Conservation (phyloP, 2,113 vertebrate genomes). For the Pteronura brasiliensis region DNA sequence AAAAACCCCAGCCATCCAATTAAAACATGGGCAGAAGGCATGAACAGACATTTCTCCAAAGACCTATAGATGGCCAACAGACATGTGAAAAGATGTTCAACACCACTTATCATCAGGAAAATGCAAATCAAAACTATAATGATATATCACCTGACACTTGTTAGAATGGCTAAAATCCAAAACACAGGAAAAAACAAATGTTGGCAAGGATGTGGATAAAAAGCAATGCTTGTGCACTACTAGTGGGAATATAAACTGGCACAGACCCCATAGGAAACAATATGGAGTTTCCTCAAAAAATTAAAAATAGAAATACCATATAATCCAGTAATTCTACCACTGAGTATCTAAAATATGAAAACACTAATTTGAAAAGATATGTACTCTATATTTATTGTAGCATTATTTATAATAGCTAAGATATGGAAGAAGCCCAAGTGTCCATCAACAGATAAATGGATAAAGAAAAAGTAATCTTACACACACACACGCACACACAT, state of each 20-base stretch:
- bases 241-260: background rate
- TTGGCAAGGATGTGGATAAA: background rate
- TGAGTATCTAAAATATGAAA: background rate
- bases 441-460: background rate
- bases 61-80: background rate
- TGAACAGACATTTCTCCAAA: background rate
- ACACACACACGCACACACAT: background rate
- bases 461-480: background rate
- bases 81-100: background rate
- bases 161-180: background rate
- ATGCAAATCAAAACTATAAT: background rate
- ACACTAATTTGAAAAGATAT: background rate
- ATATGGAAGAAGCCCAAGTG: background rate
- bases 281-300: background rate
- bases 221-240: background rate
- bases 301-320: background rate
- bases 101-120: background rate
- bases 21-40: background rate
- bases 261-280: background rate
- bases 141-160: background rate
- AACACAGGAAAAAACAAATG: background rate
- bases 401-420: background rate
- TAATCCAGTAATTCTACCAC: background rate
- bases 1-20: background rate
- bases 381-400: background rate